Conservation (phyloP, 2,888 invertebrate genomes). For the Acronicta leporina region DNA sequence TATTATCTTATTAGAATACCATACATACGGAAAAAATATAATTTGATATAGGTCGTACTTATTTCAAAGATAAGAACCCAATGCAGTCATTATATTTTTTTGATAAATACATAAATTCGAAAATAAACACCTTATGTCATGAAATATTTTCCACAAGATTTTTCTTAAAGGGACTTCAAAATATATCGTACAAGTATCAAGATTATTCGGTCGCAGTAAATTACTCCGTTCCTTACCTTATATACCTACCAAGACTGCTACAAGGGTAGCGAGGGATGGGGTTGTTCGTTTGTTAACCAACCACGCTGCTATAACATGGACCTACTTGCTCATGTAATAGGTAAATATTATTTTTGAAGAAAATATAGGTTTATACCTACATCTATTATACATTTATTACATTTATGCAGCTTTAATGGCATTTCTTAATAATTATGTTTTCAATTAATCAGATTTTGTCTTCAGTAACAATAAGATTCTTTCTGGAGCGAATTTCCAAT, state of each 20-base stretch:
- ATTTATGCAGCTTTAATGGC: too few relatives aligned
- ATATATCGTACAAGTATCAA: constrained; percentile 60
- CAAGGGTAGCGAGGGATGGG: constrained; percentile 75
- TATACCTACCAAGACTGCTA: constrained; percentile 74
- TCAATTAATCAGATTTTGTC: too few relatives aligned
- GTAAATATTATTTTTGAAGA: not conserved
- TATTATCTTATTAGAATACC: too few relatives aligned
- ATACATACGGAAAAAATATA: too few relatives aligned
- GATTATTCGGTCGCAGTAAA: constrained; percentile 68
- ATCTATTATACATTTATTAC: too few relatives aligned
- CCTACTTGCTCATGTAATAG: constrained; percentile 10
- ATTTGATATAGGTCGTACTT: not conserved
- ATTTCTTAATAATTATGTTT: too few relatives aligned
- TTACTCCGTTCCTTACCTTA: constrained; percentile 82
- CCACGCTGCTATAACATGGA: constrained; percentile 60
- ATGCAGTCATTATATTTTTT: not conserved
- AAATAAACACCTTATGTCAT: too few relatives aligned
- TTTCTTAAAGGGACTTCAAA: not conserved
- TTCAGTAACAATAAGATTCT: too few relatives aligned
- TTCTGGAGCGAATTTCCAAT: too few relatives aligned
- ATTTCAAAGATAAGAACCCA: not conserved
- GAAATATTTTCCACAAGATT: not conserved
- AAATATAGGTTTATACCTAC: too few relatives aligned
- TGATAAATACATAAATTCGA: not conserved
- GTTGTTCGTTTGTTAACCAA: constrained; percentile 82